Conservation (phyloP, 2,113 vertebrate genomes). For the Miniopterus natalensis region DNA sequence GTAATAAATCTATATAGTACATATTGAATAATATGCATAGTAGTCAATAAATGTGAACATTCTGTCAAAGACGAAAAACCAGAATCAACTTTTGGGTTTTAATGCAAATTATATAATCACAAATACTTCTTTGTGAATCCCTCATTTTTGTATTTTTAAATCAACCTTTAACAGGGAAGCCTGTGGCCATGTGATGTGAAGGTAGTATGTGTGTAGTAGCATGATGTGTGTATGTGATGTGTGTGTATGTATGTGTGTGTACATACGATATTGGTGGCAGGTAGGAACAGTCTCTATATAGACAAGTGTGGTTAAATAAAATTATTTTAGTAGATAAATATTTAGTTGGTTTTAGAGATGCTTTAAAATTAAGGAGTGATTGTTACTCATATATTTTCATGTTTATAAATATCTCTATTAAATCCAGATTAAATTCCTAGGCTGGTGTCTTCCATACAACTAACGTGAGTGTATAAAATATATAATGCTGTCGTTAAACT, state of each 20-base stretch:
- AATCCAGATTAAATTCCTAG: slow-evolving; percentile 6
- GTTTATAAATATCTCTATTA: background rate
- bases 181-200: background rate
- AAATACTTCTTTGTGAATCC: slow-evolving; percentile 21
- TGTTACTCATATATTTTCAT: background rate
- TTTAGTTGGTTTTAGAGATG: background rate
- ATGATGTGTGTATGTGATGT: background rate
- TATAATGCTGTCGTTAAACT: background rate
- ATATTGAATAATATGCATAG: background rate
- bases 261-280: background rate
- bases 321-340: slow-evolving; percentile 42
- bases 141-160: background rate
- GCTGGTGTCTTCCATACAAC: background rate
- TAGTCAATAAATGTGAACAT: slow-evolving; percentile 10
- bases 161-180: background rate
- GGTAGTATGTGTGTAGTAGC: background rate
- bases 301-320: background rate
- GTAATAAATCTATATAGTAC: background rate
- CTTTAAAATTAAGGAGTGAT: slow-evolving; percentile 14
- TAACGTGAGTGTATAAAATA: background rate
- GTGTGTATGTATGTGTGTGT: background rate
- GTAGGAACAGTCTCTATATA: background rate
- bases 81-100: slow-evolving; percentile 26
- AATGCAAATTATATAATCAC: background rate
- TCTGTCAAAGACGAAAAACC: slow-evolving; percentile 8